A percentile compares a stretch with the other conserved stretches of the same genome.
Evolutionary conservation across 37 sponge, comb jelly and placozoan genomes (phyloP).

Genomic region (Axinella damicornis): DNA sequence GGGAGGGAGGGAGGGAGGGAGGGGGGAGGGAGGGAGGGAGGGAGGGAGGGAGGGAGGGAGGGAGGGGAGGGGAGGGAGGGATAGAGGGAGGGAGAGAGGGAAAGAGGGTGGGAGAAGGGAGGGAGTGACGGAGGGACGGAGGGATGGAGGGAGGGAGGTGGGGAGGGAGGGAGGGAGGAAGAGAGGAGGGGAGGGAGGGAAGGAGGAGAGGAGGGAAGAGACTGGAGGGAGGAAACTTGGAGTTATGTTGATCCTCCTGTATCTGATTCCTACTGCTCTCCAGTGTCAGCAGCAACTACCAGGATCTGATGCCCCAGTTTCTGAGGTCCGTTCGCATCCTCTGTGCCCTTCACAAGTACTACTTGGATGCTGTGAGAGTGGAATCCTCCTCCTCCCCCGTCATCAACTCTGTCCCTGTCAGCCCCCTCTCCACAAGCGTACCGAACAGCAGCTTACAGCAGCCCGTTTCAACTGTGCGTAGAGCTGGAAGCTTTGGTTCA

Average conservation of each 20-base stretch:
- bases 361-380: not conserved
- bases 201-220: not conserved
- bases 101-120: not conserved
- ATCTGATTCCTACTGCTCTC: not conserved
- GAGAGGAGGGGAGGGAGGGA: not conserved
- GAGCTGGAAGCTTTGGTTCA: slow-evolving; percentile 39
- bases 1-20: not conserved
- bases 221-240: no score
- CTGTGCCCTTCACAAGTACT: slow-evolving; percentile 55
- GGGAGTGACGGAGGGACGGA: not conserved
- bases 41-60: not conserved
- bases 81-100: not conserved
- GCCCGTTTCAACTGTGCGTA: not conserved
- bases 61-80: no score
- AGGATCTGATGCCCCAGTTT: slow-evolving; percentile 74
- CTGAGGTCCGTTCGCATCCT: slow-evolving; percentile 60
- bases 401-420: slow-evolving; percentile 15
- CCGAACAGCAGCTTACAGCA: not conserved
- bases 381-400: not conserved
- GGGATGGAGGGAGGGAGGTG: not conserved
- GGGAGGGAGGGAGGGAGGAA: not conserved
- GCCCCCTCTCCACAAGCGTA: slow-evolving; percentile 2
- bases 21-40: not conserved
- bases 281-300: slow-evolving; percentile 69
- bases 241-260: no score